Base-by-base conservation (phyloP, 2,797 vertebrate genomes). In the Allobates femoralis region DNA sequence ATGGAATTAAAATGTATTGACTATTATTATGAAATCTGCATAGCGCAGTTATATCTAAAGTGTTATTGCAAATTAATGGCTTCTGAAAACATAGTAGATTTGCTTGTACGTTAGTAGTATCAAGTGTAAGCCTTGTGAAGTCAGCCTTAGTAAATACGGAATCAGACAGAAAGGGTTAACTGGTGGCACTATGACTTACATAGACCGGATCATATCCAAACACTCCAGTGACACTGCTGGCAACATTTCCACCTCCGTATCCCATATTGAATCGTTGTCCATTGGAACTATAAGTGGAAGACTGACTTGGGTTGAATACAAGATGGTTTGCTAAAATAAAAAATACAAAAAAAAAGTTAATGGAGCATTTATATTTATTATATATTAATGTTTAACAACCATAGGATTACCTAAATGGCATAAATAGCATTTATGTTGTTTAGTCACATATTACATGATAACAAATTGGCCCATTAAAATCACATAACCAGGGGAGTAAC, bases 121-220 rank as follows among this genome's bases (percentile, higher is more conserved):
- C 5, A 32, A 32, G 16, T 28, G 0, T 5, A 64, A 14, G 12
- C 26, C 11, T 64, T 30, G 14, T 64, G 62, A 64, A 64, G 15
- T 14, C 26, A 64, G 16, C 26, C 12, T 60, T 64, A 30, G 26
- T 64, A 15, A 64, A 64, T 64, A 0, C 26, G 3, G 26, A 15
- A 18, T 53, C 16, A 64, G 60, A 64, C 60, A 28, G 26, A 64
- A 64, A 64, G 26, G 2, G 26, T 28, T 28, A 64, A 15, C 12
- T 15, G 12, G 28, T 30, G n/a, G 30, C 28, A 28, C 32, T 30
- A 34, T 67, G 18, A 79, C 95, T 95, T 89, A 94, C 95, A 3
- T 50, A 82, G 79, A 96, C 91, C 0, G 94, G 95, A 91, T 97
- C 96, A 0, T 89, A 94, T 84, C 93, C 95, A 88, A 96, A 91